A percentile compares a stretch with the other conserved stretches of the same genome.
These are phyloP conservation scores for Calycopis cecrops DNA, from an alignment of 1,140 invertebrate genomes.

Conservation along the genomic window DNA sequence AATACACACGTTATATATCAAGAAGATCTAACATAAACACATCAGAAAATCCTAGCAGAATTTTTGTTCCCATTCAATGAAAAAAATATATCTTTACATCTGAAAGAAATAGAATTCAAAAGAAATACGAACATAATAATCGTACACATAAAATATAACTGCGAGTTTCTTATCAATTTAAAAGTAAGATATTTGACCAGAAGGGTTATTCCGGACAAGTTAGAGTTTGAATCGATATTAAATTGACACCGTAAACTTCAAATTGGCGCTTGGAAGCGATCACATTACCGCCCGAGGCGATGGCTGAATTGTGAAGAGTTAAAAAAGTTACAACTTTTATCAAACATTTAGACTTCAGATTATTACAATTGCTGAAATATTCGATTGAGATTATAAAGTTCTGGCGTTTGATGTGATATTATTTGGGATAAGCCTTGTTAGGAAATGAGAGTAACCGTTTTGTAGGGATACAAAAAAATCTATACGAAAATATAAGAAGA, in stretches of 20 bases:
- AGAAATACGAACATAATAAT: no score
- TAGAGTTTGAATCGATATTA: constrained; percentile 7
- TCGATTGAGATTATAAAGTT: not conserved
- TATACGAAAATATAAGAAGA: no score
- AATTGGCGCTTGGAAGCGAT: constrained; percentile 1
- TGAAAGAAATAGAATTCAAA: no score
- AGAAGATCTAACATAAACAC: no score
- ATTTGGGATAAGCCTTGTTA: no score
- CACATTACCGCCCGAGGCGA: constrained; percentile 1
- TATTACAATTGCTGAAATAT: not conserved
- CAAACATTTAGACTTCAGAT: not conserved
- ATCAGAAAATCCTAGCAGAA: no score
- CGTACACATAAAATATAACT: not conserved
- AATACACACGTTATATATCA: no score
- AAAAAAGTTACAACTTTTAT: constrained; percentile 7
- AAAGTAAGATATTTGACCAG: constrained; percentile 11
- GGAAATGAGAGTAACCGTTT: no score
- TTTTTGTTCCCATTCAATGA: no score
- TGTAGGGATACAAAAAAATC: no score
- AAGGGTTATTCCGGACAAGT: constrained; percentile 2
- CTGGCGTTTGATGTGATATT: no score
- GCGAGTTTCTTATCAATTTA: constrained; percentile 6
- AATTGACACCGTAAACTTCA: constrained; percentile 10
- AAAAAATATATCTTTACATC: no score
- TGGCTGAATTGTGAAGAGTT: not conserved